Evolutionary conservation across 1,140 invertebrate genomes (phyloP), one percentile per base, ranked within the genome.

Genomic region (Drosophila ogumai): DNA sequence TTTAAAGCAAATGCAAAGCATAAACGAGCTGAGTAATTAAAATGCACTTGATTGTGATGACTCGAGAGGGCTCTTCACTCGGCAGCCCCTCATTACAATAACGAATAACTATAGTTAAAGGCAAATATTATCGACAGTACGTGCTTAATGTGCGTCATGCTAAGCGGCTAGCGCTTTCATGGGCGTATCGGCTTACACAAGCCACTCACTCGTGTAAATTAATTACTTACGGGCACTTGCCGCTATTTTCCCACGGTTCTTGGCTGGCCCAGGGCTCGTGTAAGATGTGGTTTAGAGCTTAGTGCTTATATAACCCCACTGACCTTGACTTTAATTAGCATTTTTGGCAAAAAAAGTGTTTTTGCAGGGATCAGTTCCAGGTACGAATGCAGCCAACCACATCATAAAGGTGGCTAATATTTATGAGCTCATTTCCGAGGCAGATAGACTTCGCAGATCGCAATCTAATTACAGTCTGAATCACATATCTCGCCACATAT

Each of bases 381-480:
- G 34, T 58, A 74, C 46, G 66, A 61, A 66, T 49, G 49, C 63
- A 77, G 64, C 56, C 65, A 80, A 82, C 81, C 81, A 80, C 76
- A 85, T 73, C 59, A 78, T 59, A 81, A 57, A 69, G 31, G 46
- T 47, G 43, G 59, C 64, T 58, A 64, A 60, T 80, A 84, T 88
- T 90, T 90, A 88, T 88, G 84, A 88, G 84, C 84, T 88, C 84
- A 90, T 90, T 78, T 88, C 61, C 65, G 77, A 74, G 68, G 71
- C 59, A 58, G 57, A 61, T 61, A 67, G 76, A 66, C 75, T 72
- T 58, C 31, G 36, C 75, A 81, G 79, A 87, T 79, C 69, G 49
- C 75, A 73, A 76, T 87, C 80, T 90, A 90, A 88, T 88, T 90
- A 90, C 61, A 58, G 15, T 19, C 52, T 88, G 84, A 88, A 68